These are phyloP conservation scores for Pristionchus arcanus DNA, from an alignment of 2,888 invertebrate species.

Conservation along the genomic window DNA sequence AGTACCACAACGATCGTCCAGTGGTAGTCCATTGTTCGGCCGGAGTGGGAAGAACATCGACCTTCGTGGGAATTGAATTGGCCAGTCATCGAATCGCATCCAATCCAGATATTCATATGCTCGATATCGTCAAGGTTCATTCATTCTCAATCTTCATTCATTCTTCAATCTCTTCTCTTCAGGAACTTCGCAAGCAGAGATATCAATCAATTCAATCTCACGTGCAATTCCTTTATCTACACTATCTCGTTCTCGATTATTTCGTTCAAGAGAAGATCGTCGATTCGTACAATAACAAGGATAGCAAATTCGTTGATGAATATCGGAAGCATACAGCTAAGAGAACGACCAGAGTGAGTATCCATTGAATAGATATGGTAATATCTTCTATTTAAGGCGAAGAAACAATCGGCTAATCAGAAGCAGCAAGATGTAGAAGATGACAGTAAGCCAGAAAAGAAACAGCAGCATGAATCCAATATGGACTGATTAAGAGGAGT, in stretches of 20 bases:
- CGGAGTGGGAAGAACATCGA: conserved; percentile 59
- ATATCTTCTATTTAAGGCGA: not conserved
- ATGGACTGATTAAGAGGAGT: not conserved
- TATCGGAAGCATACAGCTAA: not conserved
- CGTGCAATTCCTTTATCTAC: conserved; percentile 48
- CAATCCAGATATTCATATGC: not conserved
- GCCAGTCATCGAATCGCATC: conserved; percentile 21
- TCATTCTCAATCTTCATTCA: not conserved
- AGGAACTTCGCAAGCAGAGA: conserved; percentile 38
- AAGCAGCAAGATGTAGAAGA: not conserved
- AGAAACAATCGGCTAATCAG: not conserved
- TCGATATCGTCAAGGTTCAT: conserved; percentile 43
- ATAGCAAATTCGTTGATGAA: not conserved
- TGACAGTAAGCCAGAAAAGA: not conserved
- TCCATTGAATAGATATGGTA: not conserved
- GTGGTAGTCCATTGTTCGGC: conserved; percentile 63
- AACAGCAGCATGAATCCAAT: not conserved
- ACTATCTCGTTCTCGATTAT: conserved; percentile 24
- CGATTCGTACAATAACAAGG: not conserved
- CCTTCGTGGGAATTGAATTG: conserved; percentile 55
- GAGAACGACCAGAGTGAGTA: conserved; percentile 12
- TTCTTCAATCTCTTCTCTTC: not conserved
- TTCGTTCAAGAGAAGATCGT: conserved; percentile 5
- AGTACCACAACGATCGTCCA: conserved; percentile 44
- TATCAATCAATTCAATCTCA: conserved; percentile 39